Base-by-base conservation (phyloP, 2,888 invertebrate species). In the Ctenicera cuprea region DNA sequence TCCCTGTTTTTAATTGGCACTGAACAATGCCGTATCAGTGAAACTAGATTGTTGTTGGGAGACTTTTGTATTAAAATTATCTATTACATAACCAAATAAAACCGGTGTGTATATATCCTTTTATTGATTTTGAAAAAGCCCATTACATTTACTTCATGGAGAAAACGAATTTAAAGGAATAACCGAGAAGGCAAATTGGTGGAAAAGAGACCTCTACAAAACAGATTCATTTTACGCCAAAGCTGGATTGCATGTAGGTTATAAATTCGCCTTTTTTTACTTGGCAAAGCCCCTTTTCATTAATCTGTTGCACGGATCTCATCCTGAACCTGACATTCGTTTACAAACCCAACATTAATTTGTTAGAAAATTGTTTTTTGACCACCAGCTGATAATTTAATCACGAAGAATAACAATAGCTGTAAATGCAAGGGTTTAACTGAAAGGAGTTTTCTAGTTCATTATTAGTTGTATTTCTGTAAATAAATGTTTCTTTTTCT, bases 241-340 rank as follows among this genome's bases (percentile, higher is more conserved):
- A 37, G 26, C 30, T 33, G 48, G 48, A 64, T 64, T 64, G 37
- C 30, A 37, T 33, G 64, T 64, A 48, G 33, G 64, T 64, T 50
- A 64, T 64, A 48, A 64, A 64, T 64, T 64, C 37, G 11, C 37
- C n/a, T n/a, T 64, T 18, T 64, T 64, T 48, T 50, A 50, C n/a
- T 48, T 48, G 16, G 18, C 48, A 48, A 12, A 62, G 38, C 26
- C 14, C 33, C 30, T 64, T 64, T 48, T 45, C 30, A 61, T 61
- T 48, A 48, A 48, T 48, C 48, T 48, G 14, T 11, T 18, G 16
- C 14, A 3, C 48, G 48, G 20, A 20, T 48, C 3, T 48, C 43
- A 48, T 48, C 14, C 48, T 41, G 41, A 14, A n/a, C 14, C 14
- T 41, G 41, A 41, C 41, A 41, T 41, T 41, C 41, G 41, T 14